Evolutionary conservation across 2,797 vertebrate species (phyloP).

Genomic region (Chelmon rostratus): DNA sequence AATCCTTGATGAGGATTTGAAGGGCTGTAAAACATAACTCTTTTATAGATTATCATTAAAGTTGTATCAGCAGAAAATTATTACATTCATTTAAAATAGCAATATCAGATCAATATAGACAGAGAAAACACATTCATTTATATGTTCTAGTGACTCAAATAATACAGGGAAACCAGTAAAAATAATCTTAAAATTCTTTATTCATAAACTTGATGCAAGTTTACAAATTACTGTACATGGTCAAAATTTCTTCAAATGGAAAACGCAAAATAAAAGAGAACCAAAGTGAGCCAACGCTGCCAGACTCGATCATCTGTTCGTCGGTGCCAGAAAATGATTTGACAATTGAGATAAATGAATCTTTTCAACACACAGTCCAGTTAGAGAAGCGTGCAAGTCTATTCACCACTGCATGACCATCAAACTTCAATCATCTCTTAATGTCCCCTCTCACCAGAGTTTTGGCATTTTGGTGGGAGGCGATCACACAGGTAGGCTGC

Average conservation of each 20-base stretch:
- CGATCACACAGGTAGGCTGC: slow-evolving; percentile 32
- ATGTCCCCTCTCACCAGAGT: slow-evolving; percentile 39
- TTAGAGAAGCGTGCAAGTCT: slow-evolving; percentile 71
- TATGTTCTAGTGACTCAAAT: background rate
- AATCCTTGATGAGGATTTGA: background rate
- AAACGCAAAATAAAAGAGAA: slow-evolving; percentile 74
- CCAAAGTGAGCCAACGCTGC: slow-evolving; percentile 66
- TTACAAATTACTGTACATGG: slow-evolving; percentile 99
- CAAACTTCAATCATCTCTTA: slow-evolving; percentile 42
- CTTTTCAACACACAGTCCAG: slow-evolving; percentile 69
- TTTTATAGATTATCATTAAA: background rate
- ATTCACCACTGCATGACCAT: slow-evolving; percentile 62
- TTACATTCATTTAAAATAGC: slow-evolving; percentile 18
- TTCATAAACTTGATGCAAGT: slow-evolving; percentile 99
- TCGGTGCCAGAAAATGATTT: slow-evolving; percentile 62
- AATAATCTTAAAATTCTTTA: slow-evolving; percentile 96
- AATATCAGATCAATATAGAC: background rate
- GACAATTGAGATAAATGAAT: slow-evolving; percentile 60
- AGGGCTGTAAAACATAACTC: background rate
- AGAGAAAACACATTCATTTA: background rate
- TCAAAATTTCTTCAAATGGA: slow-evolving; percentile 94
- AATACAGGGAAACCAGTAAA: slow-evolving; percentile 10
- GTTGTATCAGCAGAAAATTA: background rate
- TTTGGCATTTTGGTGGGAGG: slow-evolving; percentile 48
- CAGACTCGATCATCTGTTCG: slow-evolving; percentile 57